These are phyloP conservation scores for Cryptus armator DNA, from an alignment of 2,888 invertebrate species.

Conservation along the genomic window DNA sequence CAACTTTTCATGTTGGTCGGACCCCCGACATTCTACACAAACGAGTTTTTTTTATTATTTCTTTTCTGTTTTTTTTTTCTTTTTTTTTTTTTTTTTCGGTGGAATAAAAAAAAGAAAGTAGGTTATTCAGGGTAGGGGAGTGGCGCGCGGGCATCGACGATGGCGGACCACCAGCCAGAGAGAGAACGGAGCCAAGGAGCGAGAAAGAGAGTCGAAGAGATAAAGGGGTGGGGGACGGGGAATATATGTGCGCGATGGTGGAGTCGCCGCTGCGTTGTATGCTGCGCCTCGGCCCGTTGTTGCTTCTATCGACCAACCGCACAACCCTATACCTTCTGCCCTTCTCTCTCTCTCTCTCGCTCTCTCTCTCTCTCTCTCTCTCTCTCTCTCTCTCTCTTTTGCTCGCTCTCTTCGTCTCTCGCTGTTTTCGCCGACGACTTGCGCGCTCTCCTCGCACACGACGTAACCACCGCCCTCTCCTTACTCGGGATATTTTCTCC, in stretches of 20 bases:
- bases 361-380: constrained; percentile 66
- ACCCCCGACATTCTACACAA: constrained; percentile 49
- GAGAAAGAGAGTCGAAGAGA: constrained; percentile 32
- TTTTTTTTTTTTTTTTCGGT: too few relatives aligned
- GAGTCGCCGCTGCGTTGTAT: constrained; percentile 47
- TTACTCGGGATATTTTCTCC: constrained; percentile 50
- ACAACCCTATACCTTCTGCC: constrained; percentile 69
- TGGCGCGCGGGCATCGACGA: constrained; percentile 59
- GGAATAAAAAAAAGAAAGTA: constrained; percentile 57
- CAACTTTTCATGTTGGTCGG: constrained; percentile 50
- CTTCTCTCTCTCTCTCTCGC: constrained; percentile 68
- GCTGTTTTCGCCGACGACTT: constrained; percentile 65
- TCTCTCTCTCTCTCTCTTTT: constrained; percentile 66
- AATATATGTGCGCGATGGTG: constrained; percentile 41
- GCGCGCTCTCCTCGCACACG: constrained; percentile 68
- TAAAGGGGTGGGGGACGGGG: constrained; percentile 40
- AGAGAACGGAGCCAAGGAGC: neutral
- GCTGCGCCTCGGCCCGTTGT: constrained; percentile 66
- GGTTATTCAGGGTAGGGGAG: constrained; percentile 66
- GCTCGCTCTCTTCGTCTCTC: constrained; percentile 66
- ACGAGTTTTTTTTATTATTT: constrained; percentile 48
- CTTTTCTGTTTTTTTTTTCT: neutral
- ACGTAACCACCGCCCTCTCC: constrained; percentile 60
- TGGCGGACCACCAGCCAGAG: constrained; percentile 51
- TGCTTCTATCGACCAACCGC: constrained; percentile 75